Evolutionary conservation across 2,113 vertebrate species (phyloP), one percentile per base, ranked within the genome.

Genomic region (Vanacampus margaritifer): DNA sequence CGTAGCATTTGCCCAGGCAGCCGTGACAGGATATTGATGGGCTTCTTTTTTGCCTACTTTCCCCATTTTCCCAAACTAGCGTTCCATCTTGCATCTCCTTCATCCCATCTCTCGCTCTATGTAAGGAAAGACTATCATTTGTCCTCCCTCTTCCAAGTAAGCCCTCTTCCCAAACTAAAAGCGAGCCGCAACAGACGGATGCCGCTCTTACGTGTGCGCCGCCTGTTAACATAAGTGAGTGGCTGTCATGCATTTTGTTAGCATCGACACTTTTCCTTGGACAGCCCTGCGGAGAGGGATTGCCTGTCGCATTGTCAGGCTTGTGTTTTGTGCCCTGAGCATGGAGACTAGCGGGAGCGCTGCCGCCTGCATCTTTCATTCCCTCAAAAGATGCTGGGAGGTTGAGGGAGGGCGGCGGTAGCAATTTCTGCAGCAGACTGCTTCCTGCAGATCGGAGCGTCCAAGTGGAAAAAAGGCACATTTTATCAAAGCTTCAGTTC

Each of bases 241-340:
- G 83, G 74, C 82, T 89, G 87, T 89, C 89, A 86, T 71, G 74
- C 82, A 73, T 89, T 90, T 89, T 89, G 85, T 88, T 88, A 79
- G 86, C 83, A 83, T 86, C 79, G 73, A 85, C 83, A 88, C 86
- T 87, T 90, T 89, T 86, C 80, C 79, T 73, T 69, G 82, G 82
- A 76, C 82, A 62, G 84, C 74, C 74, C 76, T 23, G 76, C 64
- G 14, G 72, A 86, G 84, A 87, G 72, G 72, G 79, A 89, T 88
- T 84, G 83, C 79, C 73, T 85, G 78, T 86, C 67, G 71, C 67
- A 81, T 86, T 87, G 87, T 89, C 85, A 77, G 73, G 87, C 69
- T 72, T 32, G 45, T 73, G 63, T 79, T 73, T 41, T 69, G 62
- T 71, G 76, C 78, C 79, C 75, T 0, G 28, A 66, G 76, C 78